Base-by-base conservation (phyloP, 2,888 invertebrate genomes). In the Neoaliturus tenellus region DNA sequence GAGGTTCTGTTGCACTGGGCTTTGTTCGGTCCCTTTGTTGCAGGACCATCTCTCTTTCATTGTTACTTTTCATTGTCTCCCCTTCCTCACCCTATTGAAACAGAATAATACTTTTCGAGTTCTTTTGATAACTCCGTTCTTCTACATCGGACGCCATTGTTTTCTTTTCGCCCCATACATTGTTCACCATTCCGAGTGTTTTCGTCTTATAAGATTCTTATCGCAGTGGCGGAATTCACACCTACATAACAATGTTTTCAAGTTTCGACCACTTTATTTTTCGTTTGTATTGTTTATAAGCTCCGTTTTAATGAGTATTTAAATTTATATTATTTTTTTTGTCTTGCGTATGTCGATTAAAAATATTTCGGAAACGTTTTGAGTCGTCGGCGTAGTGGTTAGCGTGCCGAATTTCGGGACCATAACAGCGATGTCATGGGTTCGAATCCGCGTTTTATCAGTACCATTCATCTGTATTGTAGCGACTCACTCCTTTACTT, bases 71-170 rank as follows among this genome's bases (percentile, higher is more conserved):
- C 86, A 87, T 87, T 87, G 86, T 87, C 86, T 84, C 69, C 83
- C 78, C 69, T 73, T 83, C 83, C 82, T 87, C 86, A 86, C 85
- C 85, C 86, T 86, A 86, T 87, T 87, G 86, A 87, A 85, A 87
- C 86, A 87, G 87, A 87, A 87, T 87, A 87, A 87, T 87, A 87
- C 87, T 87, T 87, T 87, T 87, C 86, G 87, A 87, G 87, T 87
- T 87, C 87, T 87, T 87, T 87, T 87, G 87, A 87, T 87, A 87
- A 86, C 87, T 86, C 87, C 87, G 86, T 87, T 87, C 87, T 86
- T 78, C 81, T 80, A 69, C 81, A 58, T 80, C 81, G 23, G 81
- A 51, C 73, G 67, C 82, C 81, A 84, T 87, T 87, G 87, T 87
- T 87, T 87, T 85, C 86, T 86, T 87, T 87, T 87, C 87, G 86